A percentile compares a stretch with the other conserved stretches of the same genome.
phyloP scores from a whole-genome alignment of 2,888 invertebrate species.

The Calameuta idolon region DNA sequence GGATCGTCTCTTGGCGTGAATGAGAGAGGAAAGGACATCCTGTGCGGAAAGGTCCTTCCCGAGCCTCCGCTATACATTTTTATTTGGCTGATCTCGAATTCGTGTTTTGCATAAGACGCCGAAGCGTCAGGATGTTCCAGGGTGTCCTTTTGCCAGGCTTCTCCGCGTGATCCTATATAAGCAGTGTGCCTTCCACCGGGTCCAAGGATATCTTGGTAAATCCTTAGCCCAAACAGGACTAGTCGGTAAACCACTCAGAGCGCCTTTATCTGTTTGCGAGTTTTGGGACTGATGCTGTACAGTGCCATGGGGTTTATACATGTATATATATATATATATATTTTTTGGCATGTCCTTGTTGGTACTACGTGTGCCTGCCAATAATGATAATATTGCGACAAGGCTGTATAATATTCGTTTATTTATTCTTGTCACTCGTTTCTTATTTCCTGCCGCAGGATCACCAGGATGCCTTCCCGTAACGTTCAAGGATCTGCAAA shows the following conservation, averaged over 20 bases:
- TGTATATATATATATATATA: neutral
- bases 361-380: constrained; percentile 14
- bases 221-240: constrained; percentile 50
- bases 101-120: constrained; percentile 18
- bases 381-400: constrained; percentile 55
- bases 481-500: constrained; percentile 27
- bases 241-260: constrained; percentile 47
- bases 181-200: constrained; percentile 19
- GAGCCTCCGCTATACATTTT: constrained; percentile 13
- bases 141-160: constrained; percentile 8
- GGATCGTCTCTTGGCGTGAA: neutral
- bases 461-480: neutral
- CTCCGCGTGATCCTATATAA: constrained; percentile 21
- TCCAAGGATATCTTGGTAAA: constrained; percentile 44
- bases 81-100: constrained; percentile 14
- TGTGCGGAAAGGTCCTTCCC: neutral
- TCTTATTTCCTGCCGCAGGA: neutral
- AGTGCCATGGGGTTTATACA: neutral
- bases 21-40: neutral
- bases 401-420: constrained; percentile 48
- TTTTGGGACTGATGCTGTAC: neutral
- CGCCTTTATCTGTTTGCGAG: constrained; percentile 53
- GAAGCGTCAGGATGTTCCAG: neutral
- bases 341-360: neutral
- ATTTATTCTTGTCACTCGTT: constrained; percentile 36